These are phyloP conservation scores for Bombylius major DNA, from an alignment of 2,888 invertebrate genomes.

Conservation along the genomic window DNA sequence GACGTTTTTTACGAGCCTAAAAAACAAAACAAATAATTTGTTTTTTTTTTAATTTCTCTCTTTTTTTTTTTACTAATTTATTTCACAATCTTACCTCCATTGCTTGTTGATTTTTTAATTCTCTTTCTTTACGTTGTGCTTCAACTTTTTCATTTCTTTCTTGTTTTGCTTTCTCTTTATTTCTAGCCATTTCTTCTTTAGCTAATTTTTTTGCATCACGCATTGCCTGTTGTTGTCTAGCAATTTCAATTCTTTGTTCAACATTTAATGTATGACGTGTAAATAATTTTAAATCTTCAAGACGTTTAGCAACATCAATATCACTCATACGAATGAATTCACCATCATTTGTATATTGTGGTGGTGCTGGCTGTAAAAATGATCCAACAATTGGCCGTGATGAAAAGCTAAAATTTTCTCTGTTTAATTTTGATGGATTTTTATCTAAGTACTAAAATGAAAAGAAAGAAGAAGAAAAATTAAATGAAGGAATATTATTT, in stretches of 20 bases:
- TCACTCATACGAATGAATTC: slow-evolving; percentile 69
- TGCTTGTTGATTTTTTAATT: slow-evolving; percentile 70
- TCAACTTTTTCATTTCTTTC: slow-evolving; percentile 76
- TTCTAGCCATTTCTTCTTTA: slow-evolving; percentile 46
- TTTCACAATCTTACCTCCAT: slow-evolving; percentile 56
- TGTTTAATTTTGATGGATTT: slow-evolving; percentile 52
- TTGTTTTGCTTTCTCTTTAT: slow-evolving; percentile 41
- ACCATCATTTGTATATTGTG: slow-evolving; percentile 47
- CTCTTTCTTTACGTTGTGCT: slow-evolving; percentile 66
- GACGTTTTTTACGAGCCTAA: slow-evolving; percentile 73
- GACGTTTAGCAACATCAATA: slow-evolving; percentile 62
- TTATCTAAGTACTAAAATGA: slow-evolving; percentile 58
- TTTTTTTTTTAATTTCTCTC: too few relatives aligned
- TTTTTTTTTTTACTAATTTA: too few relatives aligned
- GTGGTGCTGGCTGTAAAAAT: slow-evolving; percentile 67
- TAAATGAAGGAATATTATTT: neutral
- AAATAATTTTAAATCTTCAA: slow-evolving; percentile 54
- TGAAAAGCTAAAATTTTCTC: slow-evolving; percentile 88
- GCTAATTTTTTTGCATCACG: slow-evolving; percentile 63
- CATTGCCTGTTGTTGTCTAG: slow-evolving; percentile 56
- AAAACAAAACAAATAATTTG: neutral
- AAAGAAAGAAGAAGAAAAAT: neutral
- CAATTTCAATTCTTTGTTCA: slow-evolving; percentile 64
- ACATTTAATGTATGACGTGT: slow-evolving; percentile 54
- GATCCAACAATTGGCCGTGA: slow-evolving; percentile 81